Conservation (phyloP, 2,888 invertebrate genomes). For the Keiferia lycopersicella region DNA sequence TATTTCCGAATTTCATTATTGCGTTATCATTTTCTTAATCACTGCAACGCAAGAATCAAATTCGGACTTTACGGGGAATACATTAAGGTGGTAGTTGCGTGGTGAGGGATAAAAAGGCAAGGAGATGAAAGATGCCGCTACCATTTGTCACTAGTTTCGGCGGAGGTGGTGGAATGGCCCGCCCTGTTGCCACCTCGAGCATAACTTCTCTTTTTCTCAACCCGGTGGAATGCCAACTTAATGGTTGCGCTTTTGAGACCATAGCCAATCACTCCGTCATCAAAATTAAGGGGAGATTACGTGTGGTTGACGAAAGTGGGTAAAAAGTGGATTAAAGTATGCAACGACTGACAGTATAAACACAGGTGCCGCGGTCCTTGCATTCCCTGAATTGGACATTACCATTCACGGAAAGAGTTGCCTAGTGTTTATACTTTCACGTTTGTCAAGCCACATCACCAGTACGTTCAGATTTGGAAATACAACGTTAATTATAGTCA, state of each 20-base stretch:
- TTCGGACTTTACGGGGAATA: conserved; percentile 39
- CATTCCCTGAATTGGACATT: background rate
- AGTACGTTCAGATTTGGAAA: background rate
- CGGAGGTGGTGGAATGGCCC: conserved; percentile 71
- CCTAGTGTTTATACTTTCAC: conserved; percentile 11
- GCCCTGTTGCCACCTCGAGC: conserved; percentile 49
- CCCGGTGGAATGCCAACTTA: conserved; percentile 65
- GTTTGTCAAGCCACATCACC: background rate
- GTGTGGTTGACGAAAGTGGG: conserved; percentile 40
- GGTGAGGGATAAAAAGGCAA: conserved; percentile 40
- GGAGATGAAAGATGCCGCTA: conserved; percentile 77
- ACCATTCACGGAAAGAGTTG: background rate
- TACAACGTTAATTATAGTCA: background rate
- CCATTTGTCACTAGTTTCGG: conserved; percentile 78
- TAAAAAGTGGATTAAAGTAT: conserved; percentile 40
- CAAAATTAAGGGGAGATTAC: conserved; percentile 64
- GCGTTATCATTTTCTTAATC: conserved; percentile 72
- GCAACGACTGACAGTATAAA: conserved; percentile 15
- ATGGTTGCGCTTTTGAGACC: conserved; percentile 67
- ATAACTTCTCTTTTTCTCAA: conserved; percentile 39
- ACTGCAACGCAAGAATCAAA: conserved; percentile 35
- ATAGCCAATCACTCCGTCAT: conserved; percentile 71
- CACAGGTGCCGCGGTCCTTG: conserved; percentile 26
- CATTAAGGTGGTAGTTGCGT: conserved; percentile 50
- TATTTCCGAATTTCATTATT: conserved; percentile 76